These are phyloP conservation scores for Seladonia tumulorum DNA, from an alignment of 2,888 invertebrate genomes.

Conservation along the genomic window DNA sequence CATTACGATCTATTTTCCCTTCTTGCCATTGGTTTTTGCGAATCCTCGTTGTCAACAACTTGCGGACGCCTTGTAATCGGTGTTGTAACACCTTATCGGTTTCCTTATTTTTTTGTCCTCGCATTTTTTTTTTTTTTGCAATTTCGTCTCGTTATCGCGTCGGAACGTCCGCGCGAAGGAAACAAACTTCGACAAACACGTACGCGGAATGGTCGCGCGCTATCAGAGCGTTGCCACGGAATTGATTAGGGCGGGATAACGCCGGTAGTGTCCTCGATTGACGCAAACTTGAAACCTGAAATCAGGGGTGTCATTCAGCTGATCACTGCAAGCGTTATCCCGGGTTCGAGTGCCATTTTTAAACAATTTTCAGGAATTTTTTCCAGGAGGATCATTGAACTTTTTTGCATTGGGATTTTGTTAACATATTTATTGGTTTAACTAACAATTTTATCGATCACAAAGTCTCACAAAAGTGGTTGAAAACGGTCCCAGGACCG, in stretches of 20 bases:
- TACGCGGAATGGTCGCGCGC: background rate
- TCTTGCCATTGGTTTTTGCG: background rate
- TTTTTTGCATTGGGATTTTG: no score
- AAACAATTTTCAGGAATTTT: no score
- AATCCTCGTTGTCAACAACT: background rate
- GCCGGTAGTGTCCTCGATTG: background rate
- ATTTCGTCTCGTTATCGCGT: constrained; percentile 6
- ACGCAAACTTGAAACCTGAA: background rate
- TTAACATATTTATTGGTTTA: no score
- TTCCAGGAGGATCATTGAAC: no score
- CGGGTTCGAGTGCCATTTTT: no score
- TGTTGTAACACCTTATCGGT: constrained; percentile 4
- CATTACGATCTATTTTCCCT: background rate
- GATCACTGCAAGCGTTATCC: no score
- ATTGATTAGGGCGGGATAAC: background rate
- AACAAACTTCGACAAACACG: background rate
- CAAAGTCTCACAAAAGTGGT: no score
- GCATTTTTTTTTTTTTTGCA: constrained; percentile 1
- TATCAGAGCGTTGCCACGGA: background rate
- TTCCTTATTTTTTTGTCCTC: background rate
- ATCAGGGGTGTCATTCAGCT: no score
- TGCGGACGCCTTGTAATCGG: background rate
- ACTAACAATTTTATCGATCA: no score
- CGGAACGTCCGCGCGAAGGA: background rate
- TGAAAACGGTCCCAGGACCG: no score